Evolutionary conservation across 2,888 invertebrate genomes (phyloP).

Genomic region (Hirtodrosophila histrioides): DNA sequence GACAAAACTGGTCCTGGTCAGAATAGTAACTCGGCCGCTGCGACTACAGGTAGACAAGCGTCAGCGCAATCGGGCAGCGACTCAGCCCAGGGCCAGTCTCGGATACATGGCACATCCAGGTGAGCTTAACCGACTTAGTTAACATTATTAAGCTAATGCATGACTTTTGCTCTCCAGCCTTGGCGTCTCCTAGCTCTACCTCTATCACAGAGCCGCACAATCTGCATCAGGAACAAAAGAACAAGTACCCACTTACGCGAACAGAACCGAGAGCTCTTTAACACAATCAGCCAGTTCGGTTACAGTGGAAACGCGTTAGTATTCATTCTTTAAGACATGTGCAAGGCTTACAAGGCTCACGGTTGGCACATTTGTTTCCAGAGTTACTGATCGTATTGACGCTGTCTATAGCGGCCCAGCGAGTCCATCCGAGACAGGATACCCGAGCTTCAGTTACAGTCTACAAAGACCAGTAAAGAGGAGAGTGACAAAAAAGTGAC

Average conservation of each 20-base stretch:
- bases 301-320: constrained; percentile 79
- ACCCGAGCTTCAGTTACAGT: constrained; percentile 79
- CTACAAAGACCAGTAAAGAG: constrained; percentile 79
- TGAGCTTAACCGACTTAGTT: constrained; percentile 30
- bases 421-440: constrained; percentile 62
- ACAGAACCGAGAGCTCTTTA: constrained; percentile 89
- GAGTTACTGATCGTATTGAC: constrained; percentile 82
- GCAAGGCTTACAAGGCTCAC: not conserved
- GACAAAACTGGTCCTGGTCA: constrained; percentile 96
- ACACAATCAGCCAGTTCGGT: constrained; percentile 86
- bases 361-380: constrained; percentile 17
- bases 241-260: constrained; percentile 86
- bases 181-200: constrained; percentile 89
- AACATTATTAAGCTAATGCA: not conserved
- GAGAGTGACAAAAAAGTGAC: constrained; percentile 52
- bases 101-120: constrained; percentile 91
- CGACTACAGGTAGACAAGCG: constrained; percentile 91
- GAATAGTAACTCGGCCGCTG: constrained; percentile 85
- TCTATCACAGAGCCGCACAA: constrained; percentile 93
- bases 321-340: not conserved
- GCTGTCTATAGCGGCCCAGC: constrained; percentile 77
- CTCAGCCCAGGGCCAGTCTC: constrained; percentile 92
- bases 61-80: constrained; percentile 91
- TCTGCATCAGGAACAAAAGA: constrained; percentile 90
- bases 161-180: constrained; percentile 85